Evolutionary conservation across 2,113 vertebrate genomes (phyloP), one percentile per base, ranked within the genome.

Genomic region (Todiramphus saurophagus): DNA sequence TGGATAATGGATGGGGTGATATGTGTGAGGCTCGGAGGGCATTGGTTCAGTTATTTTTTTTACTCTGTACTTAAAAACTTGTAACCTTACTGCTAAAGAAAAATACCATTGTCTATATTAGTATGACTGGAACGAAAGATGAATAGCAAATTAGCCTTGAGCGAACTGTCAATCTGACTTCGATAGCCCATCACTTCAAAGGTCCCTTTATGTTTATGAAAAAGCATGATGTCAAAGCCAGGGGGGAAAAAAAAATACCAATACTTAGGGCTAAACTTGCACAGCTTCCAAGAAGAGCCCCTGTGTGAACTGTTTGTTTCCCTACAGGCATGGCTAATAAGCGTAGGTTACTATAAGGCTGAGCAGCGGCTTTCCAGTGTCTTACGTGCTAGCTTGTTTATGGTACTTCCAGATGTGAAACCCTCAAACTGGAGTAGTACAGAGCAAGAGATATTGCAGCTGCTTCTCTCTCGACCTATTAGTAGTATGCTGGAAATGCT

Each of bases 111-210:
- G 99, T 99, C 98, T 98, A 96, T 99, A 97, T 99, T 98, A 97
- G 98, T 98, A 98, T 30, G 98, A 98, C 99, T 98, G 99, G 98
- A 99, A 99, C 98, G 98, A 99, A 99, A 99, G 99, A 98, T 99
- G 98, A 99, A 99, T 99, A 98, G 98, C 96, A 95, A 98, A 95
- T 98, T 98, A 93, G 99, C 99, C 99, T 98, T 98, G 98, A 99
- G 99, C 99, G 64, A 98, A 98, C 98, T 98, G 98, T 98, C 97
- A 97, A 98, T 98, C 98, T 98, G 98, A 99, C 98, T 99, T 98
- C 98, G 98, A 98, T 98, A 98, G 97, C 97, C 96, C 98, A 97
- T 97, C 95, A 95, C 96, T 98, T 98, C 97, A 99, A 99, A 98
- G 99, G 92, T 95, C 95, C 98, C 99, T 98, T 99, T 99, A 99